phyloP scores from a whole-genome alignment of 1,140 invertebrate species.

The Dendrolimus kikuchii region DNA sequence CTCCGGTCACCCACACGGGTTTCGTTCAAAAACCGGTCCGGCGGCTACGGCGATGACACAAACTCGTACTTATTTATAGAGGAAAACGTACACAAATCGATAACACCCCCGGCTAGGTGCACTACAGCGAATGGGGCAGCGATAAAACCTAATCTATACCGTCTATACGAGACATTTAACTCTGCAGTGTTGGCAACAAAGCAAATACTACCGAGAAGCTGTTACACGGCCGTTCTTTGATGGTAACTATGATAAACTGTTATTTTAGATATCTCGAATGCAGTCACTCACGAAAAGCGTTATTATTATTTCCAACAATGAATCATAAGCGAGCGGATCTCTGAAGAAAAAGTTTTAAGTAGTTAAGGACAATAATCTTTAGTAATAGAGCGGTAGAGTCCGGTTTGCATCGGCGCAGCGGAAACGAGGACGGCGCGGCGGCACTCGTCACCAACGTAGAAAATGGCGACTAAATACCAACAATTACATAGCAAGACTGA shows the following conservation, averaged over 20 bases:
- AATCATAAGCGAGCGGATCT: conserved; percentile 49
- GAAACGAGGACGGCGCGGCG: conserved; percentile 59
- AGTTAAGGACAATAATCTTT: conserved; percentile 46
- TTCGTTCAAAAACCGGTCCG: conserved; percentile 48
- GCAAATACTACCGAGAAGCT: conserved; percentile 15
- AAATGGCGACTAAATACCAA: conserved; percentile 70
- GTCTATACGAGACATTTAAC: conserved; percentile 42
- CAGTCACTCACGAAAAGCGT: conserved; percentile 19
- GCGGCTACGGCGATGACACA: conserved; percentile 48
- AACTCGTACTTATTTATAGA: conserved; percentile 67
- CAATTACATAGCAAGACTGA: conserved; percentile 45
- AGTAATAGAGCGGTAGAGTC: conserved; percentile 49
- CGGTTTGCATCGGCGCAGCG: conserved; percentile 38
- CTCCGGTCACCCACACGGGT: conserved; percentile 42
- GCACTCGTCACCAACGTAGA: conserved; percentile 67
- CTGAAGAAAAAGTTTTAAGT: conserved; percentile 27
- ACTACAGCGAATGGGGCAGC: conserved; percentile 32
- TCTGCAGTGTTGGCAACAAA: conserved; percentile 14
- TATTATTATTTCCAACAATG: conserved; percentile 56
- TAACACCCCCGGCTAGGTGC: conserved; percentile 40
- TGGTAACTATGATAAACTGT: conserved; percentile 23
- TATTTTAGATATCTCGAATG: conserved; percentile 15
- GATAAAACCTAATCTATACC: conserved; percentile 25
- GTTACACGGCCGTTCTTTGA: conserved; percentile 39
- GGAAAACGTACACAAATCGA: conserved; percentile 68